Base-by-base conservation (phyloP, 2,888 invertebrate species). In the Caenorhabditis drosophilae region DNA sequence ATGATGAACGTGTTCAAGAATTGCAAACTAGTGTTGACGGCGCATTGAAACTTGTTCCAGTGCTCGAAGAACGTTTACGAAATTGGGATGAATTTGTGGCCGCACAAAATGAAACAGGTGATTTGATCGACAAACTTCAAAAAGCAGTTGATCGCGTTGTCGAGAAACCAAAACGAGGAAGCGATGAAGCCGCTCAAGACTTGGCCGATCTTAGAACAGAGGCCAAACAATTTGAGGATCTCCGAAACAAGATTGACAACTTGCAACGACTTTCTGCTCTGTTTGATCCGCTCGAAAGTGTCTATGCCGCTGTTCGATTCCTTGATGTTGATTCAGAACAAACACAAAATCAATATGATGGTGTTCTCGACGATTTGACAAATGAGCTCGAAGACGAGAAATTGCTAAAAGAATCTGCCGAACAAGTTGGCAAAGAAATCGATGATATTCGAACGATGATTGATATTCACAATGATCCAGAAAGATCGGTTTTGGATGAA, bases 291-390 rank as follows among this genome's bases (percentile, higher is more conserved):
- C 62, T 74, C 27, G 77, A 67, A 35, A 71, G 56, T 42, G 71
- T 71, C 11, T 69, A 76, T 51, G 63, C 71, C 16, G 75, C 75
- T 38, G 73, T 76, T 34, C 72, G 76, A 38, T 77, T 77, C 64
- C 18, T 26, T 7, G 44, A 44, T 26, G 44, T 44, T 16, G 44
- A 44, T n/a, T 12, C 26, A 26, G 44, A 44, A 26, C 26, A 26
- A 26, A 44, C 27, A 16, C 44, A 26, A 26, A 6, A 44, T n/a
- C 44, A 44, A 25, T 44, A 44, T 26, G 44, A 44, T 27, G 44
- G 26, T 26, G 26, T 44, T 4, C 44, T 44, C 25, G 16, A 44
- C 18, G 27, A 44, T 44, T 7, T 44, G 3, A 16, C 25, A 3
- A 26, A 6, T 26, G 44, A 44, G 18, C 27, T 44, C n/a, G 44